phyloP scores from a whole-genome alignment of 2,113 vertebrate species.

The Megaptera novaeangliae region DNA sequence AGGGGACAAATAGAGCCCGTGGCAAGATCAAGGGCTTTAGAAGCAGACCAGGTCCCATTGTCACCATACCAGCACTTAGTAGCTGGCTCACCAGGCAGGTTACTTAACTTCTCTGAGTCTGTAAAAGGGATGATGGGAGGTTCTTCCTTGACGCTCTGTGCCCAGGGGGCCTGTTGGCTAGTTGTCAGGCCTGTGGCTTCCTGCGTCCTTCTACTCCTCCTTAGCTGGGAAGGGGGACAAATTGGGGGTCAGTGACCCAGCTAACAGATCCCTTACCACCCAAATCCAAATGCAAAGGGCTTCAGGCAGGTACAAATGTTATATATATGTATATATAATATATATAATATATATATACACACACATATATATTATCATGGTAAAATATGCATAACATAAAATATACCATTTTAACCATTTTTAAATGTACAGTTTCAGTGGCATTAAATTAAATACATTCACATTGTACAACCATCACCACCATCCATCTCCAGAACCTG shows the following conservation, averaged over 20 bases:
- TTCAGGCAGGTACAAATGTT: background rate
- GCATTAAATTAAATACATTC: background rate
- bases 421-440: background rate
- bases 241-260: background rate
- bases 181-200: background rate
- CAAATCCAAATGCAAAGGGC: background rate
- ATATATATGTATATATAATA: background rate
- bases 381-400: background rate
- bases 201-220: background rate
- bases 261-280: background rate
- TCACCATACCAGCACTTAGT: background rate
- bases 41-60: background rate
- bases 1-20: background rate
- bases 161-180: fast-evolving
- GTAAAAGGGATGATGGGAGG: background rate
- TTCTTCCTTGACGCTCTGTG: background rate
- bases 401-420: background rate
- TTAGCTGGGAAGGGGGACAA: background rate
- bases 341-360: background rate
- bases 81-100: background rate
- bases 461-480: background rate
- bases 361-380: no score
- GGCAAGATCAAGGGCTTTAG: background rate
- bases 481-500: background rate
- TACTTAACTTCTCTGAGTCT: background rate